Base-by-base conservation (phyloP, 2,888 invertebrate species). In the Lepidonotus clava region DNA sequence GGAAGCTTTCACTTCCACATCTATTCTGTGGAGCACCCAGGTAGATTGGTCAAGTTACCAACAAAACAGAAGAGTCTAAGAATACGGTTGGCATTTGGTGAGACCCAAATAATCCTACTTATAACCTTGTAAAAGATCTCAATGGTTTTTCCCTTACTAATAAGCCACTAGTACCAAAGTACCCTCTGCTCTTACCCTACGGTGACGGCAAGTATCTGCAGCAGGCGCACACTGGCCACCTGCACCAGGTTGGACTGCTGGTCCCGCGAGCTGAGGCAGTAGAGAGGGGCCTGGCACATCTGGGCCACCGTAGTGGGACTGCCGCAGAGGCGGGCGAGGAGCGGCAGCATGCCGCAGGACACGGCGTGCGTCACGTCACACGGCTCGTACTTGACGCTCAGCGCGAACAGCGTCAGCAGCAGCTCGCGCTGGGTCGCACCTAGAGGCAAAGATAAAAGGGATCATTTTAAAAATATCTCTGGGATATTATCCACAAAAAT, bases 281-380 rank as follows among this genome's bases (percentile, higher is more conserved):
- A 89, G 40, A 90, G 88, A 14, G 87, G 77, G 21, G 84, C 80
- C 11, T 51, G 66, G 32, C 66, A 41, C 89, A 80, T 91, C 89
- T 38, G 90, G 85, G 46, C 87, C 88, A 84, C 91, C 40, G 71
- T 89, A 56, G 21, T 93, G 94, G 95, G 90, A 36, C 90, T 87
- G 40, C 92, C 92, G 85, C 94, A 93, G 88, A 95, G 93, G 38
- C 92, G 91, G 89, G 93, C 94, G 61, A 96, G 92, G 14, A 95
- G 92, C 0, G 95, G 94, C 56, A 96, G 93, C 41, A 96, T 92
- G 53, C 95, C 95, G 91, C 95, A 95, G 24, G 95, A 95, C 11
- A 96, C 95, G 0, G 95, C 95, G 61, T 96, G 94, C n/a, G 94
- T 94, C 41, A 96, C 93, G 92, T 96, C 96, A 85, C 94, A 94